Percentiles rank a stretch among this genome's conserved stretches.
Evolutionary conservation across 2,797 vertebrate genomes (phyloP).

Genomic region (Acridotheres tristis): DNA sequence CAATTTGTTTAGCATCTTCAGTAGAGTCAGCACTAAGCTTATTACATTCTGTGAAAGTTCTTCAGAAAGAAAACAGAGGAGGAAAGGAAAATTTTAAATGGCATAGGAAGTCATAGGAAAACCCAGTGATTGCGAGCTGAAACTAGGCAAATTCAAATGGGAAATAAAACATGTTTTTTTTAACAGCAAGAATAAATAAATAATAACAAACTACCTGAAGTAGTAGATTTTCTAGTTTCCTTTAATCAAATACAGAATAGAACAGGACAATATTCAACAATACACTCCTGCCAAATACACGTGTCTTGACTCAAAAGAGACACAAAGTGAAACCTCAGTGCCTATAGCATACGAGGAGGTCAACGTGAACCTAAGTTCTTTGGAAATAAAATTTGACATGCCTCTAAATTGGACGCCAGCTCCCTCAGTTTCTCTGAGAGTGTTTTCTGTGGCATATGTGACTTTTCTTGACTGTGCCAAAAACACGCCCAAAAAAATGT

Average conservation of each 20-base stretch:
- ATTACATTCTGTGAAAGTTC: neutral
- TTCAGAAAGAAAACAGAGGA: neutral
- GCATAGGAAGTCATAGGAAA: neutral
- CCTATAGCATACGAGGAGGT: neutral
- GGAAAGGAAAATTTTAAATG: neutral
- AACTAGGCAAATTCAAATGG: constrained; percentile 6
- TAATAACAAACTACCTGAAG: neutral
- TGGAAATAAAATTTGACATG: neutral
- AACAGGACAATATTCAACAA: neutral
- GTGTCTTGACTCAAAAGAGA: neutral
- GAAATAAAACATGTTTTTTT: neutral
- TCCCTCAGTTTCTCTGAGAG: neutral
- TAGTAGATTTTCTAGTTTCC: neutral
- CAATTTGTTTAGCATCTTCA: neutral
- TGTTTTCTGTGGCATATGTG: neutral
- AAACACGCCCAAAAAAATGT: neutral
- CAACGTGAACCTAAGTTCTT: neutral
- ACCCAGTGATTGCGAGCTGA: neutral
- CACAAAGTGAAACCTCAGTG: neutral
- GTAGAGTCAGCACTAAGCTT: neutral
- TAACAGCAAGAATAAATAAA: neutral
- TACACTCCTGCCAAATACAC: neutral
- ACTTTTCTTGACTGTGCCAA: neutral
- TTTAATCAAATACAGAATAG: neutral
- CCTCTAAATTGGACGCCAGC: neutral